phyloP scores from a whole-genome alignment of 1,140 invertebrate species.

The Phymorhynchus buccinoides region DNA sequence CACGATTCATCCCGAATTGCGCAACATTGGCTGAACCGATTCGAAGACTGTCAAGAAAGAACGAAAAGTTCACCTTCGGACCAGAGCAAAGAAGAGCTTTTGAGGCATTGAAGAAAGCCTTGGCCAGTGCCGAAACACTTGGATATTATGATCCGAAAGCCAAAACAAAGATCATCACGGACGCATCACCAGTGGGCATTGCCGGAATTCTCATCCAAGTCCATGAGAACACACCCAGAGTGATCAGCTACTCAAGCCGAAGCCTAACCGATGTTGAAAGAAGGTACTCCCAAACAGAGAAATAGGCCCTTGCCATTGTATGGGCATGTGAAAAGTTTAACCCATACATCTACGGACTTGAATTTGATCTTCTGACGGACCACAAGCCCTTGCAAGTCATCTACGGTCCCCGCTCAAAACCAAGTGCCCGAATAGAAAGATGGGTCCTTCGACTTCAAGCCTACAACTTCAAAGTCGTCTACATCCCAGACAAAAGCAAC shows the following conservation, averaged over 20 bases:
- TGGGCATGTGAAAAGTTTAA: slow-evolving; percentile 72
- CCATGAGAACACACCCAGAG: slow-evolving; percentile 35
- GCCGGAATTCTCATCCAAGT: slow-evolving; percentile 43
- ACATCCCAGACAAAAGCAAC: slow-evolving; percentile 44
- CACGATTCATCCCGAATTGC: slow-evolving; percentile 44
- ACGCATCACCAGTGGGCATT: slow-evolving; percentile 44
- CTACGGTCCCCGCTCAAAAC: slow-evolving; percentile 50
- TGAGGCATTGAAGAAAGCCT: slow-evolving; percentile 9
- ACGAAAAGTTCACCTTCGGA: slow-evolving; percentile 32
- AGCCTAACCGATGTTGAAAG: slow-evolving; percentile 46
- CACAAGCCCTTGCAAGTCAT: slow-evolving; percentile 63
- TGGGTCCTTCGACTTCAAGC: slow-evolving; percentile 55
- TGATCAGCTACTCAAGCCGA: slow-evolving; percentile 56
- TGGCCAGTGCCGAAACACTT: slow-evolving; percentile 15
- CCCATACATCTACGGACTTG: slow-evolving; percentile 69
- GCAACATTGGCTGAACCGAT: slow-evolving; percentile 45
- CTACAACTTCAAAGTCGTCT: slow-evolving; percentile 47
- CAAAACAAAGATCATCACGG: slow-evolving; percentile 35
- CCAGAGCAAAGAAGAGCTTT: slow-evolving; percentile 5
- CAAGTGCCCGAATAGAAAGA: slow-evolving; percentile 49
- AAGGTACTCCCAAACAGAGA: slow-evolving; percentile 72
- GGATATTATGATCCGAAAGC: slow-evolving; percentile 31
- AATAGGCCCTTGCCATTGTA: slow-evolving; percentile 71
- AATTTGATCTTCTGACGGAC: slow-evolving; percentile 70
- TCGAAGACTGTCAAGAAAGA: slow-evolving; percentile 42